Percentiles rank a stretch among this genome's conserved stretches.
These are phyloP conservation scores for Protodeltote pygarga DNA, from an alignment of 2,888 invertebrate species.

Conservation along the genomic window DNA sequence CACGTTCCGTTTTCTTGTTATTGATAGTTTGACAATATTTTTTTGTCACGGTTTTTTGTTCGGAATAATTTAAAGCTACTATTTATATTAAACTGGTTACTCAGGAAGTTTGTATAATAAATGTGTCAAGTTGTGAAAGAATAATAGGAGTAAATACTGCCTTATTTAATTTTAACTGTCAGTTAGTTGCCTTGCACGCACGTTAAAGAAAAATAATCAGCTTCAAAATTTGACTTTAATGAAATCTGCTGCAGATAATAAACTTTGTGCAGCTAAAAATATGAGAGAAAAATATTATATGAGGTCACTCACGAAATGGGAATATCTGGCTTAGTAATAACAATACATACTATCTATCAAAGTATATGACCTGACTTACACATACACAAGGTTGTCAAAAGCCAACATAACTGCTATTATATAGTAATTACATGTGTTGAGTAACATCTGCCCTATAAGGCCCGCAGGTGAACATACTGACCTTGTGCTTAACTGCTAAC, in stretches of 20 bases:
- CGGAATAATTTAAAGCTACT: constrained; percentile 8
- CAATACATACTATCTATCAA: background rate
- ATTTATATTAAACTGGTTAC: constrained; percentile 14
- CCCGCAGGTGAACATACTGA: constrained; percentile 21
- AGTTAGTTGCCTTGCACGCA: no score
- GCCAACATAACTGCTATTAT: constrained; percentile 24
- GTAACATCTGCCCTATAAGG: constrained; percentile 44
- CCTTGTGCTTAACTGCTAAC: constrained; percentile 25
- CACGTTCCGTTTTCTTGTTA: constrained; percentile 33
- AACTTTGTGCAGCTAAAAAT: no score
- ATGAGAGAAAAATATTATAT: no score
- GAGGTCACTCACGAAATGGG: no score
- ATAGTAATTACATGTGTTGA: constrained; percentile 37
- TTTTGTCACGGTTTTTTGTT: constrained; percentile 18
- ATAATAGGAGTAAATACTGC: no score
- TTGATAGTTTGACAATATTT: constrained; percentile 31
- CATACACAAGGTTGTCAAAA: constrained; percentile 34
- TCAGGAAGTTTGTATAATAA: constrained; percentile 16
- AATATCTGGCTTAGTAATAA: no score
- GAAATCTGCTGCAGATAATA: no score
- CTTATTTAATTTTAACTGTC: no score
- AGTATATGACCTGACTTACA: constrained; percentile 9
- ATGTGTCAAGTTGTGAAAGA: background rate
- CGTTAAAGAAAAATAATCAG: no score
- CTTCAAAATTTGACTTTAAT: no score